phyloP scores from a whole-genome alignment of 2,888 invertebrate genomes.

The Heteropelma amictum region DNA sequence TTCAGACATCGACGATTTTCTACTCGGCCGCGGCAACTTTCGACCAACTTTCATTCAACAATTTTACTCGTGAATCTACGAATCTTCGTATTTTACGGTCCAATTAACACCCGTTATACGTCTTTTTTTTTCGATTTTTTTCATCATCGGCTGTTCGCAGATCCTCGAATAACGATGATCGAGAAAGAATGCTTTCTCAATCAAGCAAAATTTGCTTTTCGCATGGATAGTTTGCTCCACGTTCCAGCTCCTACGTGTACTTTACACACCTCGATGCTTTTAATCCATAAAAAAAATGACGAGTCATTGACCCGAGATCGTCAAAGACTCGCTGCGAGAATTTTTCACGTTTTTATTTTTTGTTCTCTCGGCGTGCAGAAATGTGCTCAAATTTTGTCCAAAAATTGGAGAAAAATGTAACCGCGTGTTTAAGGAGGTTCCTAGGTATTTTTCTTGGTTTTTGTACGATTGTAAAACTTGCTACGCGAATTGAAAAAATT shows the following conservation, averaged over 20 bases:
- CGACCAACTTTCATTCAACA: not conserved
- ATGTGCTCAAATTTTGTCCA: too few species aligned
- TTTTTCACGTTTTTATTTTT: conserved; percentile 26
- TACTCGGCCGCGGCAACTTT: not conserved
- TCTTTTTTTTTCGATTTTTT: not conserved
- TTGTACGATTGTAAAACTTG: too few species aligned
- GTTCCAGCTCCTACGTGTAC: not conserved
- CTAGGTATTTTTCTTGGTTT: too few species aligned
- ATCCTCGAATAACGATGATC: conserved; percentile 3
- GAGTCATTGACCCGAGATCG: too few species aligned
- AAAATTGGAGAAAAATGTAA: too few species aligned
- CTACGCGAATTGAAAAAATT: too few species aligned
- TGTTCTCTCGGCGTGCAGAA: too few species aligned
- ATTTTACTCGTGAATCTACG: not conserved
- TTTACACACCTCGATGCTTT: too few species aligned
- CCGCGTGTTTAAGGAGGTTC: too few species aligned
- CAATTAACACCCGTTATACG: not conserved
- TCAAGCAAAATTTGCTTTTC: not conserved
- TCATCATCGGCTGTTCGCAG: not conserved
- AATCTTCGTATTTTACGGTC: not conserved
- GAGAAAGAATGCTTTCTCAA: conserved; percentile 11
- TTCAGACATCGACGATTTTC: not conserved
- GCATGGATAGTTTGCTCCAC: conserved; percentile 2
- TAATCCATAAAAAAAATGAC: not conserved
- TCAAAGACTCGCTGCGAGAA: too few species aligned